Percentiles rank a stretch among this genome's conserved stretches.
Evolutionary conservation across 1,140 invertebrate genomes (phyloP).

Genomic region (Drosophila hydei): DNA sequence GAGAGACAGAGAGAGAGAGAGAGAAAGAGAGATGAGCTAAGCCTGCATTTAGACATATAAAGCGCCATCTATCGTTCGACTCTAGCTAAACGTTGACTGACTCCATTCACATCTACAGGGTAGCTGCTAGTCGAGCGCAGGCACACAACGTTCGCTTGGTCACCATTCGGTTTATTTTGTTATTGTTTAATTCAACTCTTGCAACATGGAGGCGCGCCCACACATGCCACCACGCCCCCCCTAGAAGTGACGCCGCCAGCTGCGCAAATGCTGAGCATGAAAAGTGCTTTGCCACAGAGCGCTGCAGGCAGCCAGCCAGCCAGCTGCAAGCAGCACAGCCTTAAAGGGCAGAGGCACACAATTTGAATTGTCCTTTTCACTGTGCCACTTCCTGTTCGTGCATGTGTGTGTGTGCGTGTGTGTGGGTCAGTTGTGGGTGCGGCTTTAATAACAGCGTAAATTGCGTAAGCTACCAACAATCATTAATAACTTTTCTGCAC

Average conservation of each 20-base stretch:
- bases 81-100: no score
- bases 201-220: background rate
- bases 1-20: no score
- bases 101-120: background rate
- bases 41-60: no score
- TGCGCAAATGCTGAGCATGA: conserved; percentile 1
- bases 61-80: no score
- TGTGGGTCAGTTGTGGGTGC: conserved; percentile 40
- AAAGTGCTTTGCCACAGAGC: conserved; percentile 41
- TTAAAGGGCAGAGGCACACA: conserved; percentile 2
- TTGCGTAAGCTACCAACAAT: conserved; percentile 72
- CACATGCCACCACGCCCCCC: background rate
- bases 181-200: background rate
- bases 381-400: background rate
- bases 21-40: no score
- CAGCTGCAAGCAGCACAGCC: conserved; percentile 20
- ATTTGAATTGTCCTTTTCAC: conserved; percentile 19
- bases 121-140: background rate
- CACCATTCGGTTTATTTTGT: no score
- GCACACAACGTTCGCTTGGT: no score
- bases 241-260: background rate
- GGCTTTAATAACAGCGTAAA: conserved; percentile 69
- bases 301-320: background rate
- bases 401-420: conserved; percentile 5
- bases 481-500: conserved; percentile 76